Percentiles rank a stretch among this genome's conserved stretches.
Conservation (phyloP, 2,888 invertebrate genomes). For the Sinopyrophorus schimmeli region DNA sequence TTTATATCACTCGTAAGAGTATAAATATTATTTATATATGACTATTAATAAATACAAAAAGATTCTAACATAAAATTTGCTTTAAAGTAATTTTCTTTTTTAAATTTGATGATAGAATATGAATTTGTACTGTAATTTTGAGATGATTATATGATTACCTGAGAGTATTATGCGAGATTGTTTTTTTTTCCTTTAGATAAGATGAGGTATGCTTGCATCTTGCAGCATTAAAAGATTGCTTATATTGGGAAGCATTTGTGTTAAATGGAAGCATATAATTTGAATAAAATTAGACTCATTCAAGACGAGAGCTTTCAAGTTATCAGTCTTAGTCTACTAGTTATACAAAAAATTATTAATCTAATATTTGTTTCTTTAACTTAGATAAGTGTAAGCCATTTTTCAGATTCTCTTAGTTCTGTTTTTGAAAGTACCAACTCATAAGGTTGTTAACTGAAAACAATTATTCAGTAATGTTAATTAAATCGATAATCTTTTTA, state of each 20-base stretch:
- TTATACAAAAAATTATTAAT: no score
- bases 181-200: no score
- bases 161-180: slow-evolving; percentile 26
- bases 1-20: slow-evolving; percentile 40
- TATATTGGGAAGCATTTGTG: slow-evolving; percentile 47
- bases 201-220: slow-evolving; percentile 23
- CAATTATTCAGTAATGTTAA: no score
- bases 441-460: no score
- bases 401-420: no score
- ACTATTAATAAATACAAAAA: slow-evolving; percentile 18
- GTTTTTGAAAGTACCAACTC: no score
- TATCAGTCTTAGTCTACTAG: no score
- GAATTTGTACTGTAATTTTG: slow-evolving; percentile 32
- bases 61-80: slow-evolving; percentile 22
- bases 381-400: no score
- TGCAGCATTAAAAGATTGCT: slow-evolving; percentile 37
- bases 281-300: slow-evolving; percentile 20
- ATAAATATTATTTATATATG: slow-evolving; percentile 13
- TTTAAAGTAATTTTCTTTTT: slow-evolving; percentile 3
- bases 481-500: no score
- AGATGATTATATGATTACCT: slow-evolving; percentile 34
- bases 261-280: slow-evolving; percentile 47
- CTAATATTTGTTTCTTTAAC: no score
- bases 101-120: slow-evolving; percentile 9
- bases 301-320: slow-evolving; percentile 9